Conservation (phyloP, 2,888 invertebrate species). For the Galeopsomyia nigrocyanea region DNA sequence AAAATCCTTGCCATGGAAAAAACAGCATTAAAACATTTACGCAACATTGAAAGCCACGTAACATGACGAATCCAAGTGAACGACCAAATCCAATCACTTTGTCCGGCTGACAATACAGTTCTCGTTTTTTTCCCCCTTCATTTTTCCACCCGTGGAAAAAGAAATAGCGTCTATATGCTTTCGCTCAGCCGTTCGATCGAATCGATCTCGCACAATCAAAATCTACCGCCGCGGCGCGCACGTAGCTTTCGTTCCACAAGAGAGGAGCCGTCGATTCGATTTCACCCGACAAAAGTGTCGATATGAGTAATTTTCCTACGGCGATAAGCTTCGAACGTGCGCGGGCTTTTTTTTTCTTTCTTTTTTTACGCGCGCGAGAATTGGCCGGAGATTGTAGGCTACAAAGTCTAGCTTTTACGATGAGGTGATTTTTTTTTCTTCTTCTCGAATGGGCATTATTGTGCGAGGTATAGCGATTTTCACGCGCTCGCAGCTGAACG, state of each 20-base stretch:
- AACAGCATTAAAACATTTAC: not conserved
- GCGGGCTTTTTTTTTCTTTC: too few species aligned
- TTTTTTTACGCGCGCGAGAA: too few species aligned
- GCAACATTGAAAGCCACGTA: too few species aligned
- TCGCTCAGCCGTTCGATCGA: conserved; percentile 43
- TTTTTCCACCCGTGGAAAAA: conserved; percentile 7
- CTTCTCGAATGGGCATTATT: conserved; percentile 1
- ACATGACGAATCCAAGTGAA: too few species aligned
- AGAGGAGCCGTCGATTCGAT: conserved; percentile 27
- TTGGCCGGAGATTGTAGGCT: too few species aligned
- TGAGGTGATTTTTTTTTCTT: not conserved
- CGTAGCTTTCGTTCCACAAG: conserved; percentile 43
- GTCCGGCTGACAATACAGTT: conserved; percentile 12
- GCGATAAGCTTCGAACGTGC: too few species aligned
- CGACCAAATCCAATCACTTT: too few species aligned
- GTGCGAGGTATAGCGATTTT: not conserved
- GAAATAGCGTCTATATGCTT: conserved; percentile 22
- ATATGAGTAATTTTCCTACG: conserved; percentile 24
- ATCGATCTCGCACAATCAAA: conserved; percentile 38
- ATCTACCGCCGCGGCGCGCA: conserved; percentile 13
- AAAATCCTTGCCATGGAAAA: not conserved
- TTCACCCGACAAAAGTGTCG: conserved; percentile 42
- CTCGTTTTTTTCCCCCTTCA: conserved; percentile 10
- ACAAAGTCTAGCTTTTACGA: not conserved
- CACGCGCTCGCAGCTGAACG: conserved; percentile 16